phyloP scores from a whole-genome alignment of 92 coral and sea anemone genomes.

The Porites lobata region DNA sequence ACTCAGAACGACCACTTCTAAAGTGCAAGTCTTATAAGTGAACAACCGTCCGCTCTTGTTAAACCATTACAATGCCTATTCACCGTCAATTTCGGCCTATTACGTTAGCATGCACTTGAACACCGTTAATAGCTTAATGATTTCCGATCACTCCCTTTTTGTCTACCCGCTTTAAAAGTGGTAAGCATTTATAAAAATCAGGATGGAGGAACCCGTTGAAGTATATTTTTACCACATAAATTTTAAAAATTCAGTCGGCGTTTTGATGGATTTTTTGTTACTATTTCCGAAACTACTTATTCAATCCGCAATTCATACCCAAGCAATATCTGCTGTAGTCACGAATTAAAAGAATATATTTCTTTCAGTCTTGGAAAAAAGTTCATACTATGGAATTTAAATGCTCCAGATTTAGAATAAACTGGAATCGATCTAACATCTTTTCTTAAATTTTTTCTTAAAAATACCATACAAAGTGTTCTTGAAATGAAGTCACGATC shows the following conservation, averaged over 20 bases:
- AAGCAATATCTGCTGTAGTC: slow-evolving; percentile 24
- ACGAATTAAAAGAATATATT: background rate
- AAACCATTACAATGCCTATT: background rate
- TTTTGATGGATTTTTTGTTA: too few species aligned
- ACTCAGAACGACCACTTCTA: background rate
- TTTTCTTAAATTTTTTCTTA: too few species aligned
- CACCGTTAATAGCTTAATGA: background rate
- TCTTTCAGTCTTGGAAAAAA: background rate
- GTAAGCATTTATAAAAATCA: background rate
- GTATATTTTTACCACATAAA: background rate
- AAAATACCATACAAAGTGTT: too few species aligned
- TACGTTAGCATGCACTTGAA: slow-evolving; percentile 20
- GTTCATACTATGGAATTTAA: background rate
- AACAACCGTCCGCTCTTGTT: background rate
- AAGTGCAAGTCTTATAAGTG: background rate
- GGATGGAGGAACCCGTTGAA: background rate
- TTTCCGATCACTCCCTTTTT: background rate
- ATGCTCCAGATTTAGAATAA: background rate
- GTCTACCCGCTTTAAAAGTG: background rate
- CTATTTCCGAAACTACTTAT: background rate
- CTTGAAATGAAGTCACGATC: too few species aligned
- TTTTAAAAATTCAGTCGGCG: background rate
- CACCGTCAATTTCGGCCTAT: background rate
- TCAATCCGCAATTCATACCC: background rate
- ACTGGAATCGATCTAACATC: too few species aligned